Conservation (phyloP, 2,888 invertebrate species). For the Spisula subtruncata region DNA sequence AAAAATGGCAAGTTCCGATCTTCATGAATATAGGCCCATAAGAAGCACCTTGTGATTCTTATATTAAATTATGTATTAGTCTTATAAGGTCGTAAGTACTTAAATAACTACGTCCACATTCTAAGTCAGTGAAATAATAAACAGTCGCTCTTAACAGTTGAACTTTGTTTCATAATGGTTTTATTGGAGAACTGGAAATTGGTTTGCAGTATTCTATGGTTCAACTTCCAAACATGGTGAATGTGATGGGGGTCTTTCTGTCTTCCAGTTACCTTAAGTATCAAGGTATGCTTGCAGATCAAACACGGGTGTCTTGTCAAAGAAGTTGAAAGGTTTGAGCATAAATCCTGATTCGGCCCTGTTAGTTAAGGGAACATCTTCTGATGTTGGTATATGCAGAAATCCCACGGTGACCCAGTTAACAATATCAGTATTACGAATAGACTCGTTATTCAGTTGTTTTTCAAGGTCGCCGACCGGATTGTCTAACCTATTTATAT, state of each 20-base stretch:
- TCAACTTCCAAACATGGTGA: constrained; percentile 45
- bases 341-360: constrained; percentile 72
- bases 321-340: constrained; percentile 76
- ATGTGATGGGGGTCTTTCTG: constrained; percentile 49
- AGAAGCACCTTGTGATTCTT: no score
- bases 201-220: neutral
- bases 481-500: constrained; percentile 43
- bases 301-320: constrained; percentile 73
- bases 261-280: constrained; percentile 39
- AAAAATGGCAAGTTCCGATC: no score
- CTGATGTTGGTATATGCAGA: constrained; percentile 74
- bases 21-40: no score
- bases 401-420: constrained; percentile 76
- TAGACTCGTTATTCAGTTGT: constrained; percentile 70
- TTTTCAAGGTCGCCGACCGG: constrained; percentile 68
- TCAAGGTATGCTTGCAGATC: constrained; percentile 71
- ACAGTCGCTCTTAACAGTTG: no score
- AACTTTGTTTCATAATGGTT: no score
- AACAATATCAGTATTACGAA: constrained; percentile 73
- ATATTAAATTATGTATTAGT: no score
- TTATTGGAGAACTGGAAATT: no score
- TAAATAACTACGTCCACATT: no score
- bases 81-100: no score
- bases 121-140: no score
- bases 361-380: constrained; percentile 76